These are phyloP conservation scores for Lasioglossum calceatum DNA, from an alignment of 2,888 invertebrate species.

Conservation along the genomic window DNA sequence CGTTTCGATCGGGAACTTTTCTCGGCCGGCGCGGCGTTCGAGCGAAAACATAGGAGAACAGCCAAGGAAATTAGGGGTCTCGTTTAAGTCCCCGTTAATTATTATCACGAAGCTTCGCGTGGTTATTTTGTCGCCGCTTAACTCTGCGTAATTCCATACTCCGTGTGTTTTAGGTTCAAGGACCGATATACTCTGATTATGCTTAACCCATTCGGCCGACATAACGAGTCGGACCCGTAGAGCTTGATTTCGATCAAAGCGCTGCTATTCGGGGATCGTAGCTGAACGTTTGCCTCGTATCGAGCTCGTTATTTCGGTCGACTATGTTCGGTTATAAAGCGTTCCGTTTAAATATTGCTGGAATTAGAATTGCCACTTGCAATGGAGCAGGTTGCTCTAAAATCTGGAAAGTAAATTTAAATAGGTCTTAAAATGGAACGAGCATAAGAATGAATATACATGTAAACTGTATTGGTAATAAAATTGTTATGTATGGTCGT, in stretches of 20 bases:
- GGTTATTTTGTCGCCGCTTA: background rate
- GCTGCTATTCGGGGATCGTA: background rate
- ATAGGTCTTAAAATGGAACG: too few relatives aligned
- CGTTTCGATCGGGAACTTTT: background rate
- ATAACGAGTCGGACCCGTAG: background rate
- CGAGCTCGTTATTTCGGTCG: background rate
- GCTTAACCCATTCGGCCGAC: background rate
- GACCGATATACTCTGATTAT: background rate
- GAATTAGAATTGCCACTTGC: too few relatives aligned
- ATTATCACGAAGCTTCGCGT: background rate
- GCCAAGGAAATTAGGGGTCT: background rate
- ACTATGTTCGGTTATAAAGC: background rate
- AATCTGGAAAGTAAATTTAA: too few relatives aligned
- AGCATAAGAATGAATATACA: too few relatives aligned
- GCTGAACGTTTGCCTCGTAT: background rate
- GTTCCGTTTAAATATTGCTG: background rate
- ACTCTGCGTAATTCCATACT: background rate
- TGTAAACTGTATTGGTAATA: too few relatives aligned
- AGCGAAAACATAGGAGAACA: constrained; percentile 10
- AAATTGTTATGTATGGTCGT: too few relatives aligned
- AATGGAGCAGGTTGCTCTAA: too few relatives aligned
- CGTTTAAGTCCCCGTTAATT: constrained; percentile 36
- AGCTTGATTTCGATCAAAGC: background rate
- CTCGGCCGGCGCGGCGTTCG: background rate
- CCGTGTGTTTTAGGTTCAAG: background rate